Conservation (phyloP, 2,113 vertebrate species). For the Xiphophorus maculatus region DNA sequence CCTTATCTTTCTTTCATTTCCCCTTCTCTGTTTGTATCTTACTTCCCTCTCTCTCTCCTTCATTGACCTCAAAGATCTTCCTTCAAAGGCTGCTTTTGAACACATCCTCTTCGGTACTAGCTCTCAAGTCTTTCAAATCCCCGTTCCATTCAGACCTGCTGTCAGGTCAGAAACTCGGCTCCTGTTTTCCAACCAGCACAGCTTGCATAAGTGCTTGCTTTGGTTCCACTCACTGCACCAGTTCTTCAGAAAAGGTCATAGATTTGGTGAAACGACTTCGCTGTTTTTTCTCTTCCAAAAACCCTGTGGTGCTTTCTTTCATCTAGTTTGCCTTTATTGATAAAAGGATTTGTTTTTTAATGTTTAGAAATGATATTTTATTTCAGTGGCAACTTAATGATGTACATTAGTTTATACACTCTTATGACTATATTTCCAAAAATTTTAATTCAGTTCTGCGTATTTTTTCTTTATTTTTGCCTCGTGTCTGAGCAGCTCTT, state of each 20-base stretch:
- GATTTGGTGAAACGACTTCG: too few species aligned
- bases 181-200: constrained; percentile 16
- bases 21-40: not conserved
- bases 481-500: constrained; percentile 21
- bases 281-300: too few species aligned
- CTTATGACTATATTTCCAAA: constrained; percentile 1
- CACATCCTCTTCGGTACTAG: constrained; percentile 15
- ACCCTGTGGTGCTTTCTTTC: constrained; percentile 8
- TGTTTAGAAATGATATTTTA: constrained; percentile 8
- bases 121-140: constrained; percentile 23
- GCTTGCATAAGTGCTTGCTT: constrained; percentile 39
- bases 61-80: constrained; percentile 16
- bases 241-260: not conserved
- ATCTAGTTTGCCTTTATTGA: constrained; percentile 11
- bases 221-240: constrained; percentile 16
- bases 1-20: not conserved
- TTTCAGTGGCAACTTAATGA: not conserved
- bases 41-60: constrained; percentile 20
- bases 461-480: not conserved
- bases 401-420: not conserved
- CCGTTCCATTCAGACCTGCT: constrained; percentile 44
- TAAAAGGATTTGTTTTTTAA: constrained; percentile 22
- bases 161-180: constrained; percentile 48
- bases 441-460: constrained; percentile 18
- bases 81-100: constrained; percentile 24